A percentile compares a stretch with the other conserved stretches of the same genome.
These are phyloP conservation scores for Gallinago jamesoni DNA, from an alignment of 2,113 vertebrate genomes.

Conservation along the genomic window DNA sequence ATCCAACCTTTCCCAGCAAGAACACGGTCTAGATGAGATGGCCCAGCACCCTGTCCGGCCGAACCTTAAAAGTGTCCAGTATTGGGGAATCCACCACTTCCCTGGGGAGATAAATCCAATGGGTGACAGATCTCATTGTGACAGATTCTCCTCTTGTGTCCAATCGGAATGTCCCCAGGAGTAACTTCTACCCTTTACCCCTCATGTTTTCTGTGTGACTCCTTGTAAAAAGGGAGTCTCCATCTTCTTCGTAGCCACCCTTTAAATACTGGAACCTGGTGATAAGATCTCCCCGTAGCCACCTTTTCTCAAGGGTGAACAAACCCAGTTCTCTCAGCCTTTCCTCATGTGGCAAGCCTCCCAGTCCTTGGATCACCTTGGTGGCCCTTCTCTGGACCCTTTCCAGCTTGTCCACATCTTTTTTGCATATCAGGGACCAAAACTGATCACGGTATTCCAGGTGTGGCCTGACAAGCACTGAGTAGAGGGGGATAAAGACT, in stretches of 20 bases:
- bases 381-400: too few species aligned
- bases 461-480: background rate
- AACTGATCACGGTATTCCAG: background rate
- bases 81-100: background rate
- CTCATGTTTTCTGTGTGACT: background rate
- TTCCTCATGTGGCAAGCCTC: background rate
- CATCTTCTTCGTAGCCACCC: background rate
- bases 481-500: background rate
- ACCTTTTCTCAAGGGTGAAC: background rate
- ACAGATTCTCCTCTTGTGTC: background rate
- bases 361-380: too few species aligned
- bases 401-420: background rate
- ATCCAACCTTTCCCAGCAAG: background rate
- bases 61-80: background rate
- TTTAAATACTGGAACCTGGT: background rate
- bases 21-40: background rate
- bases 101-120: background rate
- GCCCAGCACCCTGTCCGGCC: background rate
- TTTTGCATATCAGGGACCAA: background rate
- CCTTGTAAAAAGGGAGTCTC: background rate
- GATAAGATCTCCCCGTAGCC: background rate
- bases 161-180: background rate
- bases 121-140: background rate
- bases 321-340: background rate
- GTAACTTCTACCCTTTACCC: background rate